phyloP scores from a whole-genome alignment of 2,888 invertebrate species.

The Eupelmus urozonus region DNA sequence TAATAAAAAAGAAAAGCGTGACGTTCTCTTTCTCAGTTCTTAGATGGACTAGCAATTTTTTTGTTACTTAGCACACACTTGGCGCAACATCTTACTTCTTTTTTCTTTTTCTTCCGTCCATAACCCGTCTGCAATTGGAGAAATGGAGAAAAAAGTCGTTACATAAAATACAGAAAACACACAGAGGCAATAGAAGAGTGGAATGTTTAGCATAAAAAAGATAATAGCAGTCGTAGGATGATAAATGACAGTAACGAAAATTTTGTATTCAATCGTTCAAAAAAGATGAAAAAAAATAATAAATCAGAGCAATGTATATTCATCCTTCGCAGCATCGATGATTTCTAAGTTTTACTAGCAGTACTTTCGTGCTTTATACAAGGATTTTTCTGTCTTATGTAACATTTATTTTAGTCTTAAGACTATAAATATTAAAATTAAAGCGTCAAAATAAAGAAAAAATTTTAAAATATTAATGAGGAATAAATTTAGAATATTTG shows the following conservation, averaged over 20 bases:
- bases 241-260: slow-evolving; percentile 1
- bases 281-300: too few species aligned
- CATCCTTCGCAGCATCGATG: slow-evolving; percentile 40
- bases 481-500: neutral
- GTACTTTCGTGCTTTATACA: slow-evolving; percentile 16
- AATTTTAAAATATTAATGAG: neutral
- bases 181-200: slow-evolving; percentile 63
- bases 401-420: neutral
- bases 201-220: slow-evolving; percentile 66
- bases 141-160: slow-evolving; percentile 77
- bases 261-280: too few species aligned
- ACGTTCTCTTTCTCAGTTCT: slow-evolving; percentile 54
- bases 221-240: slow-evolving; percentile 39
- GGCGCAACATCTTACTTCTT: slow-evolving; percentile 91
- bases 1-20: slow-evolving; percentile 55
- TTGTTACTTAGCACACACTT: slow-evolving; percentile 64
- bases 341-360: slow-evolving; percentile 50
- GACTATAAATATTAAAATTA: neutral
- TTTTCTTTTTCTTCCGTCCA: slow-evolving; percentile 98
- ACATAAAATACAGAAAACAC: slow-evolving; percentile 74
- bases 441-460: neutral
- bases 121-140: slow-evolving; percentile 89
- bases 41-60: slow-evolving; percentile 53
- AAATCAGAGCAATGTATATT: slow-evolving; percentile 42
- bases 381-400: slow-evolving; percentile 4